Evolutionary conservation across 2,113 vertebrate species (phyloP).

Genomic region (Sebastes schlegelii): DNA sequence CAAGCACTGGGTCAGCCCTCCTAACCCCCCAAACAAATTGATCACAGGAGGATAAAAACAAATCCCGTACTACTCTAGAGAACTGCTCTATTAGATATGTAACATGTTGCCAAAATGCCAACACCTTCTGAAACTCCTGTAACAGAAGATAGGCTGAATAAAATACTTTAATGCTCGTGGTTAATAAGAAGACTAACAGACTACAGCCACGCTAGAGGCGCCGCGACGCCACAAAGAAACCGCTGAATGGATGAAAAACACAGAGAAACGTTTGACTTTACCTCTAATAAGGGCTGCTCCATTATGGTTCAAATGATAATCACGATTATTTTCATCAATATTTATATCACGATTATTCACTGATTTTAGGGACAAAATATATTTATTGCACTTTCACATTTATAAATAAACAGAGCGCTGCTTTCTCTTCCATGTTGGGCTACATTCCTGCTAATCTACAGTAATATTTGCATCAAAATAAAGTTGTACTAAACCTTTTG

Average conservation of each 20-base stretch:
- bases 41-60: slow-evolving; percentile 5
- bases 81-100: background rate
- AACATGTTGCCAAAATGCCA: background rate
- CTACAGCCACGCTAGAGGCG: background rate
- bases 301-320: too few relatives aligned
- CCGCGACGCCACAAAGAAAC: background rate
- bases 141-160: slow-evolving; percentile 2
- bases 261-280: background rate
- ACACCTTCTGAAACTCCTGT: slow-evolving; percentile 6
- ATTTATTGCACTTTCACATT: too few relatives aligned
- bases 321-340: too few relatives aligned
- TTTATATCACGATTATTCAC: too few relatives aligned
- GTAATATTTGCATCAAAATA: too few relatives aligned
- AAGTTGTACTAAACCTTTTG: too few relatives aligned
- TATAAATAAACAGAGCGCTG: too few relatives aligned
- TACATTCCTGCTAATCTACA: too few relatives aligned
- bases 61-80: background rate
- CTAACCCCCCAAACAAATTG: background rate
- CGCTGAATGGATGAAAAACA: background rate
- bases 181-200: background rate
- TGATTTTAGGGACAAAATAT: too few relatives aligned
- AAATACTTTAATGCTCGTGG: slow-evolving; percentile 30
- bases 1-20: slow-evolving; percentile 1
- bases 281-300: too few relatives aligned
- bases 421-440: too few relatives aligned